phyloP scores from a whole-genome alignment of 2,797 vertebrate species.

The Sarcophilus harrisii region DNA sequence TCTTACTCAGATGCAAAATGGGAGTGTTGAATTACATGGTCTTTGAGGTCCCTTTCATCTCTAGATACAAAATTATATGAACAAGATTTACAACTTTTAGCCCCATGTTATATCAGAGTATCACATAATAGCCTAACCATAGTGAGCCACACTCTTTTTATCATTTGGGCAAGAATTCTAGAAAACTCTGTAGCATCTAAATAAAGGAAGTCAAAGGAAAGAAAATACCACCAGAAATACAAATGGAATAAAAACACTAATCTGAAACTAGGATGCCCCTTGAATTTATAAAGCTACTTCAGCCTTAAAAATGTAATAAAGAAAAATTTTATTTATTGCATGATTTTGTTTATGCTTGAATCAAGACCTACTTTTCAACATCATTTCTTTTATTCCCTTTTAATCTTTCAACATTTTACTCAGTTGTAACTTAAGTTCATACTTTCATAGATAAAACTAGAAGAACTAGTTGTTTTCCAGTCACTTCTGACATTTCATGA shows the following conservation, averaged over 20 bases:
- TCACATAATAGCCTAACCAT: not conserved
- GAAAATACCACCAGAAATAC: not conserved
- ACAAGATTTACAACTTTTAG: not conserved
- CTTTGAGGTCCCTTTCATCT: not conserved
- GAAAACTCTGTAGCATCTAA: not conserved
- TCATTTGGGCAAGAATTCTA: not conserved
- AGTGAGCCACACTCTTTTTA: not conserved
- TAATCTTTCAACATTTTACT: not conserved
- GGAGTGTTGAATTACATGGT: not conserved
- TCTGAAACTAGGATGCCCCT: not conserved
- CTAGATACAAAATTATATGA: not conserved
- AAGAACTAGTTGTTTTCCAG: not conserved
- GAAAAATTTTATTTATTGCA: not conserved
- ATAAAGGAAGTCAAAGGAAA: not conserved
- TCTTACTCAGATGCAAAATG: not conserved
- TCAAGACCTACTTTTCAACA: not conserved
- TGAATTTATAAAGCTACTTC: not conserved
- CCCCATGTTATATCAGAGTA: not conserved
- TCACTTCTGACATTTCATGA: not conserved
- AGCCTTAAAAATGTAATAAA: not conserved
- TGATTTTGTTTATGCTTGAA: not conserved
- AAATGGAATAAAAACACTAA: not conserved
- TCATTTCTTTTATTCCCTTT: not conserved
- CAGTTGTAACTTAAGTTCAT: not conserved
- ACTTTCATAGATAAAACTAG: not conserved